These are phyloP conservation scores for Tetranychus urticae DNA, from an alignment of 1,140 invertebrate genomes.

Conservation along the genomic window DNA sequence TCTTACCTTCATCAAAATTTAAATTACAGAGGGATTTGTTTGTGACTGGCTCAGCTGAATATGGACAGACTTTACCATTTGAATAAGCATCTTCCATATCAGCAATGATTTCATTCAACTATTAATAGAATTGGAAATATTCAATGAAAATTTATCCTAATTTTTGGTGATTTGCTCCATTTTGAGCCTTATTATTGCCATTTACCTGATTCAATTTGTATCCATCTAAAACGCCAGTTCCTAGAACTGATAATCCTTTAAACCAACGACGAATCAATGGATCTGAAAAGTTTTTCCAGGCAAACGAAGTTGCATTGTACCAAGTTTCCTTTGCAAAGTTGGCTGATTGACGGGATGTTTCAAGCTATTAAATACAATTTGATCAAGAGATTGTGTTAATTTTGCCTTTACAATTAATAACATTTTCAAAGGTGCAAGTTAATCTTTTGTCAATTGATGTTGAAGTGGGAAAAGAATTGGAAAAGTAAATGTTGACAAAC, in stretches of 20 bases:
- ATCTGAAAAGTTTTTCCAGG: slow-evolving; percentile 38
- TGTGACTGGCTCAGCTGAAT: slow-evolving; percentile 14
- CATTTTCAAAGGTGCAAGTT: too few relatives aligned
- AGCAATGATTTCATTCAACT: neutral
- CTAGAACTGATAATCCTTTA: slow-evolving; percentile 47
- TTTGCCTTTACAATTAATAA: too few relatives aligned
- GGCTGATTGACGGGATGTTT: slow-evolving; percentile 7
- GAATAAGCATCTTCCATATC: slow-evolving; percentile 50
- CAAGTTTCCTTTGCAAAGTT: slow-evolving; percentile 16
- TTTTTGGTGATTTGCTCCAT: too few relatives aligned
- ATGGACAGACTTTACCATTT: slow-evolving; percentile 50
- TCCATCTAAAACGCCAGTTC: slow-evolving; percentile 40
- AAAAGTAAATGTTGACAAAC: too few relatives aligned
- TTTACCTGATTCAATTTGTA: slow-evolving; percentile 49
- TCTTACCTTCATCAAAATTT: slow-evolving; percentile 48
- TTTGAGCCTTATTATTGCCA: neutral
- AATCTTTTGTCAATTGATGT: too few relatives aligned
- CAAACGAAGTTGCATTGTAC: slow-evolving; percentile 21
- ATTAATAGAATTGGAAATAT: neutral
- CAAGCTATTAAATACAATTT: slow-evolving; percentile 3
- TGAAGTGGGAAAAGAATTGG: too few relatives aligned
- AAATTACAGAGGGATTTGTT: slow-evolving; percentile 31
- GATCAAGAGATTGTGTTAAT: too few relatives aligned
- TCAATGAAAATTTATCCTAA: neutral
- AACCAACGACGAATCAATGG: slow-evolving; percentile 42